These are phyloP conservation scores for Euzetes globulus DNA, from an alignment of 2,888 invertebrate species.

Conservation along the genomic window DNA sequence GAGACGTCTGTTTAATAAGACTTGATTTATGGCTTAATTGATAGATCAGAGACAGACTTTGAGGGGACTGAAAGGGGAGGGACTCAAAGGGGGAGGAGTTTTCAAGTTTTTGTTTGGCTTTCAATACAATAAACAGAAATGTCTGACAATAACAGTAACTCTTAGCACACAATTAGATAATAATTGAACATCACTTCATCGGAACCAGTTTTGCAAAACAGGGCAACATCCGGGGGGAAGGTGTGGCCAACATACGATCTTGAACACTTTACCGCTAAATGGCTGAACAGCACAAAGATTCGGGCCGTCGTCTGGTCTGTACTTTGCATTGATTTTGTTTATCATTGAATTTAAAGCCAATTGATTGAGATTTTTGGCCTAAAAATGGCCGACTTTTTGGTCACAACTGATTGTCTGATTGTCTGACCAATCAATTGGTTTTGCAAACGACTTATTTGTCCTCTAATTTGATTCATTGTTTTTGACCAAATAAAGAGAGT, in stretches of 20 bases:
- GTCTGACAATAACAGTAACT: not conserved
- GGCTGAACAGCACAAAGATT: not conserved
- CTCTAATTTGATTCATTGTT: not conserved
- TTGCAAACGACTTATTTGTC: not conserved
- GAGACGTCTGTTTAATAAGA: no score
- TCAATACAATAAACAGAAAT: not conserved
- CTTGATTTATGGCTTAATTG: no score
- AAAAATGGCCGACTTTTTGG: no score
- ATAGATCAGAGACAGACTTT: no score
- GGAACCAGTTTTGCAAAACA: no score
- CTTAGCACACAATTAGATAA: not conserved
- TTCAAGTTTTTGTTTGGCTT: not conserved
- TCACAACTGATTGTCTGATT: not conserved
- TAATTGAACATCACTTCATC: not conserved
- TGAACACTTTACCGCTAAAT: not conserved
- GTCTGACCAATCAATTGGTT: not conserved
- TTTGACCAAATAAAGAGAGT: constrained; percentile 32
- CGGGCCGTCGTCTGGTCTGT: constrained; percentile 23
- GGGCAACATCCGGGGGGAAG: no score
- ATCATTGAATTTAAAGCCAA: no score
- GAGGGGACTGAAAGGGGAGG: not conserved
- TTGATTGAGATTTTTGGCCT: no score
- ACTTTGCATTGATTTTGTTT: not conserved
- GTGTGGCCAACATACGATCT: no score
- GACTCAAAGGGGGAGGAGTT: not conserved